Conservation (phyloP, 2,113 vertebrate genomes). For the Sebastes fasciatus region DNA sequence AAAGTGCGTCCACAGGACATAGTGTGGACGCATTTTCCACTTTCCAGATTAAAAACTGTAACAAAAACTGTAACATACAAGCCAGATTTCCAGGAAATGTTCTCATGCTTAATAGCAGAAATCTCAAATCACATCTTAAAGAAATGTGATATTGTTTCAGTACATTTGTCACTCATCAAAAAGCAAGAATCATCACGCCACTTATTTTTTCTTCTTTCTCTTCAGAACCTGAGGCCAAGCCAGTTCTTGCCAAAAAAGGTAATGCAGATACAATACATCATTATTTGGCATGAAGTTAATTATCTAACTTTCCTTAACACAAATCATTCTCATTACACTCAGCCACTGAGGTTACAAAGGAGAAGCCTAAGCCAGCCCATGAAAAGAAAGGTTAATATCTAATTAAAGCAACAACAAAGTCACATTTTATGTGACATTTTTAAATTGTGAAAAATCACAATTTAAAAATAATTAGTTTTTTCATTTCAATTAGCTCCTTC, state of each 20-base stretch:
- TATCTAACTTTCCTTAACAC: background rate
- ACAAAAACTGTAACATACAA: background rate
- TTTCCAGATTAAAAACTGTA: background rate
- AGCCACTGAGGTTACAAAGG: slow-evolving; percentile 42
- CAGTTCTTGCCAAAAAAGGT: slow-evolving; percentile 58
- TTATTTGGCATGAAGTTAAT: background rate
- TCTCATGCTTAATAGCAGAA: background rate
- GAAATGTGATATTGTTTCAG: background rate
- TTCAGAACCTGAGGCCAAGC: slow-evolving; percentile 59
- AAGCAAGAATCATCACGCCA: background rate
- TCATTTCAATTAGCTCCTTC: slow-evolving; percentile 35
- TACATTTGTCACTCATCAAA: background rate
- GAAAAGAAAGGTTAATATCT: slow-evolving; percentile 57
- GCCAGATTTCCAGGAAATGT: background rate
- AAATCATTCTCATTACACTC: background rate
- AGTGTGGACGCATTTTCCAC: background rate
- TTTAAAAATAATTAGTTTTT: background rate
- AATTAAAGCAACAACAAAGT: background rate
- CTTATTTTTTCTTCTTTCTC: background rate
- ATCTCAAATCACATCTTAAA: background rate
- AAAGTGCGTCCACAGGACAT: slow-evolving; percentile 9
- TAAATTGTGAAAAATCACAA: background rate
- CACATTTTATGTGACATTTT: background rate
- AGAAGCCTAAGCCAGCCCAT: slow-evolving; percentile 45
- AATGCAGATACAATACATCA: background rate